These are phyloP conservation scores for Oxyruncus cristatus DNA, from an alignment of 2,113 vertebrate species.

Conservation along the genomic window DNA sequence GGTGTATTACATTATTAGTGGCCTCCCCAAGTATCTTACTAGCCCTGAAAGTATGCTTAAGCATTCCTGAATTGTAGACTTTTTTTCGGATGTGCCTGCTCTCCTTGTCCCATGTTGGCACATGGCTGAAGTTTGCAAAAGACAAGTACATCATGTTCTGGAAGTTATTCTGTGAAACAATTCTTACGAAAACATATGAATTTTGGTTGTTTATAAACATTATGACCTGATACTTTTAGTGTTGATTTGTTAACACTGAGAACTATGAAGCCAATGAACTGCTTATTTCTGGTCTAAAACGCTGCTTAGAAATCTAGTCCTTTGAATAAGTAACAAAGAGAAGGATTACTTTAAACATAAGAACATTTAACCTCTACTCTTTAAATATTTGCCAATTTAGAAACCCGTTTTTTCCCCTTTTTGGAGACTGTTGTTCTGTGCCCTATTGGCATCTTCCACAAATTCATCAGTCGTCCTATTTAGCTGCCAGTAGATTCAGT, in stretches of 20 bases:
- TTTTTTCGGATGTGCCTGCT: conserved; percentile 41
- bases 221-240: not conserved
- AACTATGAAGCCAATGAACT: conserved; percentile 38
- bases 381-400: conserved; percentile 20
- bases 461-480: not conserved
- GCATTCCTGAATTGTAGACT: conserved; percentile 44
- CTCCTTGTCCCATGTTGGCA: conserved; percentile 5
- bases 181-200: not conserved
- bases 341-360: not conserved
- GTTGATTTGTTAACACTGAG: not conserved
- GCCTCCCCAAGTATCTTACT: conserved; percentile 20
- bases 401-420: not conserved
- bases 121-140: conserved; percentile 41
- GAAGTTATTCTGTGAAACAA: not conserved
- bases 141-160: not conserved
- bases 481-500: not conserved
- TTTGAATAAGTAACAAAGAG: conserved; percentile 7
- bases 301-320: conserved; percentile 33
- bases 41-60: conserved; percentile 50
- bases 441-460: not conserved
- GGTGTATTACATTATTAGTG: conserved; percentile 7
- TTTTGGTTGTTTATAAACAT: not conserved
- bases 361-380: not conserved
- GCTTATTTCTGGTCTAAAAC: conserved; percentile 39
- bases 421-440: conserved; percentile 6